Conservation (phyloP, 2,888 invertebrate genomes). For the Acanthosepion esculentum region DNA sequence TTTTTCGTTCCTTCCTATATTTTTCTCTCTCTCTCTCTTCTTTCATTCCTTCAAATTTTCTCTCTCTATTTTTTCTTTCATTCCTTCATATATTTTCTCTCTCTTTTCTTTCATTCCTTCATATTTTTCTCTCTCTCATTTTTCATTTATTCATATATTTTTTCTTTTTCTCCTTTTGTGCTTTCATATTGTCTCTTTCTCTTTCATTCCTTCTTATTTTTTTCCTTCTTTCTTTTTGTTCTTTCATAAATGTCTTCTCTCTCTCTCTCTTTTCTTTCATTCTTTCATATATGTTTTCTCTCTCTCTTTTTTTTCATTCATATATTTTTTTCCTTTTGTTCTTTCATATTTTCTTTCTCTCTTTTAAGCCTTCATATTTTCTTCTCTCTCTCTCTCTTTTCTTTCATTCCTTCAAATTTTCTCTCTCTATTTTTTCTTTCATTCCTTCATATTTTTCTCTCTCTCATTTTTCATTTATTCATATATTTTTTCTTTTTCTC, state of each 20-base stretch:
- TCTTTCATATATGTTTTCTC: neutral
- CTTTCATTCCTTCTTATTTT: neutral
- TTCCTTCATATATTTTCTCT: neutral
- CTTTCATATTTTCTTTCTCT: too few species aligned
- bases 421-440: neutral
- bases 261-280: neutral
- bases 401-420: too few species aligned
- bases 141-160: neutral
- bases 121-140: neutral
- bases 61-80: neutral
- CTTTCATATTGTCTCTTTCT: neutral
- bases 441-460: neutral
- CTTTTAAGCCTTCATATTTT: neutral
- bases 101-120: neutral
- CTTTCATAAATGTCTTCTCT: neutral
- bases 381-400: too few species aligned
- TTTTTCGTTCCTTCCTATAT: accelerated
- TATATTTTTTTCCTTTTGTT: neutral
- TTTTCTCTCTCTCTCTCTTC: too few species aligned
- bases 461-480: neutral
- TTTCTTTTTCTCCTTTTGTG: neutral
- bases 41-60: neutral
- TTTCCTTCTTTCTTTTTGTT: neutral
- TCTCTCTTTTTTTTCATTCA: neutral
- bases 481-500: neutral